A percentile compares a stretch with the other conserved stretches of the same genome.
Evolutionary conservation across 2,797 vertebrate genomes (phyloP).

Genomic region (Gorsachius magnificus): DNA sequence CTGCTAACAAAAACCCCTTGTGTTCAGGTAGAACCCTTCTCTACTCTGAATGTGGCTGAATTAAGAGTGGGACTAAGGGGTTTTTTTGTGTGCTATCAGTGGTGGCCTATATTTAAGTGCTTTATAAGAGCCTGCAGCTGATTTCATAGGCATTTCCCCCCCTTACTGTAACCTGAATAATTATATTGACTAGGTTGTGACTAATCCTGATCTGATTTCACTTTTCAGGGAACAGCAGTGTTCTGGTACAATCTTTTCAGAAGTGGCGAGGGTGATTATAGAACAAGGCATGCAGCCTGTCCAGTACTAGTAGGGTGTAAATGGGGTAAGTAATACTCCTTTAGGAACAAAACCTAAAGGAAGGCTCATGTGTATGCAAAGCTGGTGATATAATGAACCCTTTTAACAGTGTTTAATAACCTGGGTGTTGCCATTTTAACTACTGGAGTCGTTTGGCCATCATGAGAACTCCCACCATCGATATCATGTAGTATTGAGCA

Average conservation of each 20-base stretch:
- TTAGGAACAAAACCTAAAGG: not conserved
- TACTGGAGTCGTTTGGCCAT: not conserved
- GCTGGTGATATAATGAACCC: not conserved
- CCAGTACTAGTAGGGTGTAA: constrained; percentile 97
- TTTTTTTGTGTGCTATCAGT: not conserved
- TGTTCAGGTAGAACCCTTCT: not conserved
- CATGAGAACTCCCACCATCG: not conserved
- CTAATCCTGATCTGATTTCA: not conserved
- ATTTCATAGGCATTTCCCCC: not conserved
- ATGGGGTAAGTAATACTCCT: constrained; percentile 87
- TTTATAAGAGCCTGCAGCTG: not conserved
- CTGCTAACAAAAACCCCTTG: not conserved
- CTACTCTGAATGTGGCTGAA: not conserved
- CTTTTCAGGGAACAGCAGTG: constrained; percentile 90
- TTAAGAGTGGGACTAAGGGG: not conserved
- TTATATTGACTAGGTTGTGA: not conserved
- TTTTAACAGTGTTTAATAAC: not conserved
- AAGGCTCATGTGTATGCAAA: not conserved
- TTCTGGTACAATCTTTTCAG: constrained; percentile 98
- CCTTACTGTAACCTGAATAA: not conserved
- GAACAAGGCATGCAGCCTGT: constrained; percentile 95
- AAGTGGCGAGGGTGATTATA: constrained; percentile 95
- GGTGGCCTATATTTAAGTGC: not conserved
- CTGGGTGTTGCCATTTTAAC: not conserved
- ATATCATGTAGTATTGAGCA: not conserved